Percentiles rank a stretch among this genome's conserved stretches.
These are phyloP conservation scores for Caenorhabditis tropicalis DNA, from an alignment of 1,140 invertebrate genomes.

Conservation along the genomic window DNA sequence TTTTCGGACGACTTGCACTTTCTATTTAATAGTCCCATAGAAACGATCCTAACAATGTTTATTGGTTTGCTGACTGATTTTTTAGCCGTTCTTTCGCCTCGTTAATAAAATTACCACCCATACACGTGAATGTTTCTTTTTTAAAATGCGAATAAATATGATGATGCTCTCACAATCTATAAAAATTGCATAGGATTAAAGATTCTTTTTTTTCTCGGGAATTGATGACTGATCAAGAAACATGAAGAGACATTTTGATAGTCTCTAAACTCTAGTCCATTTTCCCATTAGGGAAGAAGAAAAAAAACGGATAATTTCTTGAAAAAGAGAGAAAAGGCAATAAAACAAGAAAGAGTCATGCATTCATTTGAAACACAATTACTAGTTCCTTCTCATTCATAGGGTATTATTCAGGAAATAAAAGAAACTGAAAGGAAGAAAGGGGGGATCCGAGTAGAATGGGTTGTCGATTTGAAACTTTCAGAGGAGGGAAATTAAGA, in stretches of 20 bases:
- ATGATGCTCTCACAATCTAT: background rate
- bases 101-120: no score
- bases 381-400: slow-evolving; percentile 16
- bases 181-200: background rate
- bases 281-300: background rate
- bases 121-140: no score
- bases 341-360: slow-evolving; percentile 21
- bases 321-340: background rate
- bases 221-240: background rate
- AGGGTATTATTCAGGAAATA: slow-evolving; percentile 2
- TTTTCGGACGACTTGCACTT: no score
- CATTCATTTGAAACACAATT: slow-evolving; percentile 12
- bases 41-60: no score
- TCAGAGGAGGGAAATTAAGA: background rate
- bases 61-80: no score
- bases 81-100: no score
- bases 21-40: no score
- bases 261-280: background rate
- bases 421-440: no score
- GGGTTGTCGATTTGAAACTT: background rate
- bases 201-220: background rate
- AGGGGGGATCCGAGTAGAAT: background rate
- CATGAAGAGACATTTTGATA: background rate
- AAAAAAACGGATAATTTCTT: no score
- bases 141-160: no score